These are phyloP conservation scores for Calosoma granatense DNA, from an alignment of 1,140 invertebrate species.

Conservation along the genomic window DNA sequence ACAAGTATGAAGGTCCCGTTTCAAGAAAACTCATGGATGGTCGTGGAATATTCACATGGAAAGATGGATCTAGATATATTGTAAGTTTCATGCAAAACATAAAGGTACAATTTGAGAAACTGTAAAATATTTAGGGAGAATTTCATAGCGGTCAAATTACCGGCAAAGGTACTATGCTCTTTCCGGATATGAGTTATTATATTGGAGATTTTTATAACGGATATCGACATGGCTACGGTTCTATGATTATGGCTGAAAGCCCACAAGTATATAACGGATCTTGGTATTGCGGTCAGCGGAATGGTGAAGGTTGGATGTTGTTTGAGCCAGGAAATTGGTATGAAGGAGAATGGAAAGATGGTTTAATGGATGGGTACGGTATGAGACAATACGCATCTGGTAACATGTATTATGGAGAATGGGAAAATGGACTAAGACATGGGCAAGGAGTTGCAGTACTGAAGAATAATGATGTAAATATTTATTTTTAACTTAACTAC, in stretches of 20 bases:
- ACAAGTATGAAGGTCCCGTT: slow-evolving; percentile 36
- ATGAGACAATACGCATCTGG: slow-evolving; percentile 36
- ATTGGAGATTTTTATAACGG: slow-evolving; percentile 43
- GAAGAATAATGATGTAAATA: slow-evolving; percentile 42
- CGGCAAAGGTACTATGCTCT: slow-evolving; percentile 41
- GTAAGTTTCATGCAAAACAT: too few species aligned
- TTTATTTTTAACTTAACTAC: slow-evolving; percentile 9
- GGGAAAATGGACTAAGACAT: slow-evolving; percentile 36
- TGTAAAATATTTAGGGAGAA: slow-evolving; percentile 34
- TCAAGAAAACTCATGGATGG: slow-evolving; percentile 42
- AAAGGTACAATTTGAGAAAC: slow-evolving; percentile 2
- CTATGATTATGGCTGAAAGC: slow-evolving; percentile 38
- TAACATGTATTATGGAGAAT: slow-evolving; percentile 43
- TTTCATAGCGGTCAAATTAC: slow-evolving; percentile 42
- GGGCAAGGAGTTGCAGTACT: slow-evolving; percentile 45
- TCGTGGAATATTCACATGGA: slow-evolving; percentile 41
- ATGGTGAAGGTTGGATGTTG: slow-evolving; percentile 36
- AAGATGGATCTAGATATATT: slow-evolving; percentile 33
- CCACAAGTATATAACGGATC: slow-evolving; percentile 38
- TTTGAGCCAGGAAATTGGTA: slow-evolving; percentile 28
- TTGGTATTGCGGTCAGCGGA: slow-evolving; percentile 40
- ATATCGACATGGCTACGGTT: slow-evolving; percentile 42
- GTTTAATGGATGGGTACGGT: slow-evolving; percentile 38
- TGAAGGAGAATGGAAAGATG: slow-evolving; percentile 34
- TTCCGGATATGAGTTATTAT: slow-evolving; percentile 43